Evolutionary conservation across 2,888 invertebrate genomes (phyloP).

Genomic region (Amphipyra tragopoginis): DNA sequence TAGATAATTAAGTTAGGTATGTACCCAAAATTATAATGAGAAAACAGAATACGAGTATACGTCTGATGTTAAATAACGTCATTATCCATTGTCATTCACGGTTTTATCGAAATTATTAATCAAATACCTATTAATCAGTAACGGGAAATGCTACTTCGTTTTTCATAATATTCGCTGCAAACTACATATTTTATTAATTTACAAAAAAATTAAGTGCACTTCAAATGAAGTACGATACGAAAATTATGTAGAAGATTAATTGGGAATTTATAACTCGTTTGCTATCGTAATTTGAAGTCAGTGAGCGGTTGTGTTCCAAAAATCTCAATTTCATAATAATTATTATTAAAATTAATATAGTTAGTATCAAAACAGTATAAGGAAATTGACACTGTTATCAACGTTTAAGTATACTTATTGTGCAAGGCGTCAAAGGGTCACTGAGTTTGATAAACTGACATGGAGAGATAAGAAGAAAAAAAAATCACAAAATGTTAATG

Average conservation of each 20-base stretch:
- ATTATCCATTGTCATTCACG: conserved; percentile 18
- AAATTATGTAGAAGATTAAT: too few relatives aligned
- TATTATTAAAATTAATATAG: conserved; percentile 26
- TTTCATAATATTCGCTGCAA: background rate
- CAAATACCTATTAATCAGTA: conserved; percentile 7
- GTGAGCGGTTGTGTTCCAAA: conserved; percentile 1
- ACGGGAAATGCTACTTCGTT: background rate
- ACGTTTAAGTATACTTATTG: conserved; percentile 68
- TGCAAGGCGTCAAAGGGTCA: conserved; percentile 83
- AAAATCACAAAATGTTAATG: conserved; percentile 72
- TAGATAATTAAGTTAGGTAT: background rate
- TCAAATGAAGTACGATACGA: too few relatives aligned
- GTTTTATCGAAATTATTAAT: conserved; percentile 33
- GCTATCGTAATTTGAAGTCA: background rate
- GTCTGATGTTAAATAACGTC: conserved; percentile 2
- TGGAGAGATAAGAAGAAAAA: conserved; percentile 73
- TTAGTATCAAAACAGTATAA: conserved; percentile 55
- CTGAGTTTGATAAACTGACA: conserved; percentile 74
- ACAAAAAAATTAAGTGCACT: too few relatives aligned
- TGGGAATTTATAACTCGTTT: background rate
- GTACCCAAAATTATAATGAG: conserved; percentile 14
- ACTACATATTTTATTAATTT: too few relatives aligned
- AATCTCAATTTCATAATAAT: conserved; percentile 47
- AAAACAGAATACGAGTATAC: background rate
- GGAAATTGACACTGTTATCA: conserved; percentile 77